phyloP scores from a whole-genome alignment of 2,797 vertebrate genomes.

The Avahi laniger region DNA sequence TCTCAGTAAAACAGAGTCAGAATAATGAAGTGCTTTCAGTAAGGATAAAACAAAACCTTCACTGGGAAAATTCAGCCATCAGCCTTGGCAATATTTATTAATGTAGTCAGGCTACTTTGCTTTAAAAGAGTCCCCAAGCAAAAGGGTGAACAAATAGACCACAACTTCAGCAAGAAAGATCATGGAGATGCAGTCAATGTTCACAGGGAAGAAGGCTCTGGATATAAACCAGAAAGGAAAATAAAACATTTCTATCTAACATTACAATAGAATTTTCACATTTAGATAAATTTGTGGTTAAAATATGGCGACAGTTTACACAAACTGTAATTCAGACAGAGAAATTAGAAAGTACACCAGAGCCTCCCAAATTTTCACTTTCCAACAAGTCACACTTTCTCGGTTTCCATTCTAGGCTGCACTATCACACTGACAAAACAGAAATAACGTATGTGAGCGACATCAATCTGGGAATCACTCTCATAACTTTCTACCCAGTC shows the following conservation, averaged over 20 bases:
- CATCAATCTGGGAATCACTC: conserved; percentile 47
- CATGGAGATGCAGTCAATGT: conserved; percentile 22
- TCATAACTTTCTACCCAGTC: conserved; percentile 41
- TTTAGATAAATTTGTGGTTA: conserved; percentile 22
- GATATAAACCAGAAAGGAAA: conserved; percentile 11
- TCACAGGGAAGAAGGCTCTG: conserved; percentile 42
- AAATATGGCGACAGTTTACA: conserved; percentile 49
- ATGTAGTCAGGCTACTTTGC: conserved; percentile 5
- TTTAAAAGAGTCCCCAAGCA: conserved; percentile 20
- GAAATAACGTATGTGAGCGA: conserved; percentile 3
- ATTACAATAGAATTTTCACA: not conserved
- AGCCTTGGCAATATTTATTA: conserved; percentile 38
- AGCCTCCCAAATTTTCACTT: conserved; percentile 43
- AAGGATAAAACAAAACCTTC: conserved; percentile 53
- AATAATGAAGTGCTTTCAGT: conserved; percentile 43
- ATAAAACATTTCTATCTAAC: conserved; percentile 46
- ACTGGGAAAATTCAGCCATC: conserved; percentile 23
- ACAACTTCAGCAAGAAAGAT: conserved; percentile 49
- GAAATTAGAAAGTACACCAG: conserved; percentile 38
- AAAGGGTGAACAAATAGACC: conserved; percentile 29
- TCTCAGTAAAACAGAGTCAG: conserved; percentile 52
- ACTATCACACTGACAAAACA: conserved; percentile 49
- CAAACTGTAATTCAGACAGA: conserved; percentile 43
- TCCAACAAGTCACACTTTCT: conserved; percentile 58
- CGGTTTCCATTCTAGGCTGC: conserved; percentile 50